These are phyloP conservation scores for Papilio polyxenes DNA, from an alignment of 1,140 invertebrate genomes.

Conservation along the genomic window DNA sequence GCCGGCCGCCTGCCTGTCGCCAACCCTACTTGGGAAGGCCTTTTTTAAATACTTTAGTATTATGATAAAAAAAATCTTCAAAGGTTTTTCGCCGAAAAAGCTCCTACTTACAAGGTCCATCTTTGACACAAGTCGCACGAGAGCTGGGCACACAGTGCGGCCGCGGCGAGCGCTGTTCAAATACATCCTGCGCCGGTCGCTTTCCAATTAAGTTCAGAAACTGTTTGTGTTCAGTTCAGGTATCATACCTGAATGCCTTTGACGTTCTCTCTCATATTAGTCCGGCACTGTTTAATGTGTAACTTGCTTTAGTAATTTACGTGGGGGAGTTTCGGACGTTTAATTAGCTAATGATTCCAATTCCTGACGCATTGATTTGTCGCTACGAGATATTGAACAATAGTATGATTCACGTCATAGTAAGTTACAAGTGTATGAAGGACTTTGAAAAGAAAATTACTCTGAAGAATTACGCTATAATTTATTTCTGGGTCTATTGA, in stretches of 20 bases:
- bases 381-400: neutral
- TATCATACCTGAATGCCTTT: conserved; percentile 61
- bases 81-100: conserved; percentile 15
- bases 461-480: too few species aligned
- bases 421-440: too few species aligned
- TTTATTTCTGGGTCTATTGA: too few species aligned
- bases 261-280: conserved; percentile 61
- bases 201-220: conserved; percentile 63
- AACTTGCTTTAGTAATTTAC: conserved; percentile 49
- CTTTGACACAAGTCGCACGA: conserved; percentile 59
- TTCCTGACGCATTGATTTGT: conserved; percentile 22
- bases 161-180: conserved; percentile 54
- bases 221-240: conserved; percentile 57
- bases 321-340: conserved; percentile 28
- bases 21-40: too few species aligned
- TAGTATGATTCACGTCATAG: neutral
- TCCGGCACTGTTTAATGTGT: conserved; percentile 49
- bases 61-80: neutral
- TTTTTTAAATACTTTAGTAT: too few species aligned
- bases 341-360: conserved; percentile 39
- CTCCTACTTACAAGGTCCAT: conserved; percentile 38
- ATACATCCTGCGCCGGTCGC: conserved; percentile 56
- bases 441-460: too few species aligned
- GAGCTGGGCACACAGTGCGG: conserved; percentile 56
- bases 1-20: too few species aligned